A percentile compares a stretch with the other conserved stretches of the same genome.
These are phyloP conservation scores for Nycticorax nycticorax DNA, from an alignment of 2,113 vertebrate species.

Conservation along the genomic window DNA sequence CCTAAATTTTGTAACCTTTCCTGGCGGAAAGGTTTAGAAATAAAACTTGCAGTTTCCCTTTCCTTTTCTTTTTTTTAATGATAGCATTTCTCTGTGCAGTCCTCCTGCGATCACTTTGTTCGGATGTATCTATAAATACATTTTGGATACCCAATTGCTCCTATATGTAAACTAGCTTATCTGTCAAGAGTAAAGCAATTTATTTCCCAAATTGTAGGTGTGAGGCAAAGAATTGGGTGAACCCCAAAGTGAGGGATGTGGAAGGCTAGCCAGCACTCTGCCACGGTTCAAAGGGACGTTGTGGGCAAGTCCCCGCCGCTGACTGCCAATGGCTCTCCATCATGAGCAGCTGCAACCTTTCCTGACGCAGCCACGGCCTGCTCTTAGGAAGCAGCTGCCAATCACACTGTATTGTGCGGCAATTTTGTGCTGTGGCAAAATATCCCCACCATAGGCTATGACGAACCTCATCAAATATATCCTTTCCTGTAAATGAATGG, in stretches of 20 bases:
- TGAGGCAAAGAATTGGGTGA: background rate
- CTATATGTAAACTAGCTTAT: background rate
- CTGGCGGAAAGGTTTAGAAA: constrained; percentile 22
- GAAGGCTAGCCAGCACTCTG: background rate
- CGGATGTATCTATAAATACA: background rate
- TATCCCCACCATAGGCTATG: background rate
- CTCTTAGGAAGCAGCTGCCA: constrained; percentile 28
- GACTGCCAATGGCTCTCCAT: constrained; percentile 14
- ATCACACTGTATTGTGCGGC: background rate
- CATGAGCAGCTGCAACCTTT: constrained; percentile 37
- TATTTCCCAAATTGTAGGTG: background rate
- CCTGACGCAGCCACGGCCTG: background rate
- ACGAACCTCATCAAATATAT: background rate
- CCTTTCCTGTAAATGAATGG: background rate
- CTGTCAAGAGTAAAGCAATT: background rate
- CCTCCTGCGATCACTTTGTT: background rate
- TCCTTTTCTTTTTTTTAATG: background rate
- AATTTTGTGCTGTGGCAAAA: background rate
- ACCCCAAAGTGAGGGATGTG: background rate
- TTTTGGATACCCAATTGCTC: background rate
- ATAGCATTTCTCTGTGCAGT: background rate
- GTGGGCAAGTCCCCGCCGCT: background rate
- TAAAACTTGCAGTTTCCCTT: background rate
- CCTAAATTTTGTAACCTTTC: background rate
- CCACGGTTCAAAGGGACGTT: fast-evolving